phyloP scores from a whole-genome alignment of 1,140 invertebrate genomes.

The Argopecten irradians region DNA sequence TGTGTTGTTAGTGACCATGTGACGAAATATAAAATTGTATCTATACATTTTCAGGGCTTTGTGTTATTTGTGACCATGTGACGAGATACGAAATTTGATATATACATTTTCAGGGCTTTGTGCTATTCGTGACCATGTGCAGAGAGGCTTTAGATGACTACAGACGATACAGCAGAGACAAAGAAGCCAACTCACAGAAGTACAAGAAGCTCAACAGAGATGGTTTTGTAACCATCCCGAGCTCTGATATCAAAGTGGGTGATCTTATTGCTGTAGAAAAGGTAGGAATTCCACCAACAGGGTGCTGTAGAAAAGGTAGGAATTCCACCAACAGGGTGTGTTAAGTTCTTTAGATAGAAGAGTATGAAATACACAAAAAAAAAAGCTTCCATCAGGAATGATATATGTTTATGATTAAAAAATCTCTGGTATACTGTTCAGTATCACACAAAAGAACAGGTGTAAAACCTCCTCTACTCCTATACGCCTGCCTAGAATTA shows the following conservation, averaged over 20 bases:
- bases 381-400: too few relatives aligned
- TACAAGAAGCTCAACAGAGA: slow-evolving; percentile 80
- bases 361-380: too few relatives aligned
- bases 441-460: too few relatives aligned
- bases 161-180: slow-evolving; percentile 92
- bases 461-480: too few relatives aligned
- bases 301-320: slow-evolving; percentile 77
- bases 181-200: slow-evolving; percentile 95
- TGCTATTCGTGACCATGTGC: slow-evolving; percentile 95
- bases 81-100: neutral
- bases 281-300: slow-evolving; percentile 64
- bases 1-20: neutral
- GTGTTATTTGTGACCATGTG: neutral
- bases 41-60: slow-evolving; percentile 53
- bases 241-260: slow-evolving; percentile 80
- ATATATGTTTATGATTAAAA: too few relatives aligned
- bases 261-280: slow-evolving; percentile 84
- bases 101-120: slow-evolving; percentile 86
- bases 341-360: too few relatives aligned
- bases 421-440: too few relatives aligned
- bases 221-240: slow-evolving; percentile 76
- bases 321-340: slow-evolving; percentile 35
- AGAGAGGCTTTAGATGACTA: slow-evolving; percentile 98
- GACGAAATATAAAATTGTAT: neutral
- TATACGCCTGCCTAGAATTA: too few relatives aligned